phyloP scores from a whole-genome alignment of 2,797 vertebrate species.

The Sparidentex hasta region DNA sequence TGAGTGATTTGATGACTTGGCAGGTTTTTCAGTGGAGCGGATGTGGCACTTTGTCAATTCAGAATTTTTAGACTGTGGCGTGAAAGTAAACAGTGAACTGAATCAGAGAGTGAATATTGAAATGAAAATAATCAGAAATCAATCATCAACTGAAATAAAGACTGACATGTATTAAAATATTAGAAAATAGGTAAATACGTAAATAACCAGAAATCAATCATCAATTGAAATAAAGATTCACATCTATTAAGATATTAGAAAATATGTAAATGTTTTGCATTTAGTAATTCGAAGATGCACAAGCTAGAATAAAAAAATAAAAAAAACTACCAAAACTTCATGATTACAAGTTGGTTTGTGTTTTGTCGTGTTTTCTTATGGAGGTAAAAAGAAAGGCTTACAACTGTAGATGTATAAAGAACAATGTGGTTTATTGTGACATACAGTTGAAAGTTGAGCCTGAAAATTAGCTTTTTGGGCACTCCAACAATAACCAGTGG shows the following conservation, averaged over 20 bases:
- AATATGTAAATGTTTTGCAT: no score
- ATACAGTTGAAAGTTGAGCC: background rate
- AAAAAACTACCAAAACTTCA: no score
- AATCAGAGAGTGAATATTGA: background rate
- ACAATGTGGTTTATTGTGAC: background rate
- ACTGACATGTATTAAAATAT: background rate
- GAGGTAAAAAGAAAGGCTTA: background rate
- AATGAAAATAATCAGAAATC: background rate
- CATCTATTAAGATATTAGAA: background rate
- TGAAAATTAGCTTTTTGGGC: background rate
- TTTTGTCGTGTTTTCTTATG: background rate
- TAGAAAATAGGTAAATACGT: background rate
- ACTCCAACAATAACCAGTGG: background rate
- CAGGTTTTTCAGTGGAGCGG: background rate
- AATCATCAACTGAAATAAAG: background rate
- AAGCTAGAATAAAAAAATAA: background rate
- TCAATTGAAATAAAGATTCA: background rate
- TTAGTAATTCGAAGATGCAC: background rate
- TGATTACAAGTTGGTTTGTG: background rate
- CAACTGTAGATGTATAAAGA: background rate
- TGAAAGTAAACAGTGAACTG: background rate
- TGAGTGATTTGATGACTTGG: conserved; percentile 6
- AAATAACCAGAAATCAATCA: background rate
- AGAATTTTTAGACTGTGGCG: background rate
- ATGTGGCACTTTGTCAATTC: background rate